Conservation (phyloP, 2,888 invertebrate genomes). For the Polymixis flavicincta region DNA sequence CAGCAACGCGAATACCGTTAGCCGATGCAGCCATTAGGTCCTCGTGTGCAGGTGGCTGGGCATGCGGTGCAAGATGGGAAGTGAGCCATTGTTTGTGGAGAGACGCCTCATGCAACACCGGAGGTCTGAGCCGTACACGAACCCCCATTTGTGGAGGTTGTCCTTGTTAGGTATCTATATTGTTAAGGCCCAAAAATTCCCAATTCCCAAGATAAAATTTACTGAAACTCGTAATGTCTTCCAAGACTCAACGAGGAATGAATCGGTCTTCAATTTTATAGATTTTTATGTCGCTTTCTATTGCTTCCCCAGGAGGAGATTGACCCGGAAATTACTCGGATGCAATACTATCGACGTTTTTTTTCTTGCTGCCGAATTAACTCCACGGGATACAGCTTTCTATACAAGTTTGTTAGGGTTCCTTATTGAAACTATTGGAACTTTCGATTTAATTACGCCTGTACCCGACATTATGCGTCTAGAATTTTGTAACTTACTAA, state of each 20-base stretch:
- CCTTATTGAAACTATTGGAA: background rate
- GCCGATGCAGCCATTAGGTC: too few species aligned
- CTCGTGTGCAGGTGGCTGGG: too few species aligned
- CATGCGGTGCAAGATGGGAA: too few species aligned
- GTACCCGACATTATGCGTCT: background rate
- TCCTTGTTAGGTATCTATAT: too few species aligned
- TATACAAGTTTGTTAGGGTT: background rate
- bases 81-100: too few species aligned
- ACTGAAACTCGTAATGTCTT: background rate
- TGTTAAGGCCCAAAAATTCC: too few species aligned
- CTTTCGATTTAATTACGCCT: slow-evolving; percentile 1
- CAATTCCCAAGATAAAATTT: background rate
- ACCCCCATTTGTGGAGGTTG: too few species aligned
- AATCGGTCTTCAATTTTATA: slow-evolving; percentile 6
- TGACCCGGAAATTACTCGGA: slow-evolving; percentile 45
- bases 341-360: slow-evolving; percentile 34
- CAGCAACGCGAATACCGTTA: too few species aligned
- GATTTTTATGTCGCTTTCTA: slow-evolving; percentile 20
- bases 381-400: background rate
- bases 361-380: slow-evolving; percentile 17
- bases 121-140: too few species aligned
- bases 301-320: slow-evolving; percentile 41
- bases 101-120: too few species aligned
- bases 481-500: slow-evolving; percentile 19
- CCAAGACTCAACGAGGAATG: background rate